Percentiles rank a stretch among this genome's conserved stretches.
phyloP scores from a whole-genome alignment of 1,140 invertebrate genomes.

The Euborellia annulipes region DNA sequence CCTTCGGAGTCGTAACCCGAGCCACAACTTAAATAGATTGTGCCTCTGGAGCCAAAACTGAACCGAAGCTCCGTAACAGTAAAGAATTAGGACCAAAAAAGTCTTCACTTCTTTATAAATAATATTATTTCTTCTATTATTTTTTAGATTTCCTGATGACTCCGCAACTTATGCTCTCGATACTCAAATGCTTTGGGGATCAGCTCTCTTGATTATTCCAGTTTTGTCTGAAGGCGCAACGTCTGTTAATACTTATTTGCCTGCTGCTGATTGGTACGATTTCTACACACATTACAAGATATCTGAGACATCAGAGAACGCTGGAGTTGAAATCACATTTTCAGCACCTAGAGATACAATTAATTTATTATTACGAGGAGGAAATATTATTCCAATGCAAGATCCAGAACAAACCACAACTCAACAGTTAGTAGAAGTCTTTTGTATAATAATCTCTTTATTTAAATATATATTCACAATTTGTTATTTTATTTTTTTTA shows the following conservation, averaged over 20 bases:
- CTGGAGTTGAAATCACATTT: slow-evolving; percentile 34
- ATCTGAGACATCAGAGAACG: no score
- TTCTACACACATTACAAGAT: slow-evolving; percentile 39
- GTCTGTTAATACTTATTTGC: slow-evolving; percentile 45
- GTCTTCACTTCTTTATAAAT: background rate
- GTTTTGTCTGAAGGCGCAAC: slow-evolving; percentile 34
- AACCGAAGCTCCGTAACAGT: no score
- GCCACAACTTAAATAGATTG: no score
- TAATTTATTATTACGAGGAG: slow-evolving; percentile 44
- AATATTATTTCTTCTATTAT: slow-evolving; percentile 14
- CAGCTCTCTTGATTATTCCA: slow-evolving; percentile 53
- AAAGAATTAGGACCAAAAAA: no score
- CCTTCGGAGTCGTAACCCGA: no score
- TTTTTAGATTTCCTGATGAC: slow-evolving; percentile 48
- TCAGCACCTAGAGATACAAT: slow-evolving; percentile 42
- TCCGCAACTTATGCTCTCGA: slow-evolving; percentile 50
- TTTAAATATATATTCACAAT: background rate
- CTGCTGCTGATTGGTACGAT: slow-evolving; percentile 56
- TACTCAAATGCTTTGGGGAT: slow-evolving; percentile 65
- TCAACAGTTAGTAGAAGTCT: background rate
- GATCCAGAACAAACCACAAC: background rate
- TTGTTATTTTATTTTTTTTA: slow-evolving; percentile 15
- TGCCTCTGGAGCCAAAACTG: no score
- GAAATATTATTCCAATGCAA: background rate
- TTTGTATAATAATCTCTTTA: background rate